phyloP scores from a whole-genome alignment of 2,888 invertebrate species.

The Blomia tropicalis region DNA sequence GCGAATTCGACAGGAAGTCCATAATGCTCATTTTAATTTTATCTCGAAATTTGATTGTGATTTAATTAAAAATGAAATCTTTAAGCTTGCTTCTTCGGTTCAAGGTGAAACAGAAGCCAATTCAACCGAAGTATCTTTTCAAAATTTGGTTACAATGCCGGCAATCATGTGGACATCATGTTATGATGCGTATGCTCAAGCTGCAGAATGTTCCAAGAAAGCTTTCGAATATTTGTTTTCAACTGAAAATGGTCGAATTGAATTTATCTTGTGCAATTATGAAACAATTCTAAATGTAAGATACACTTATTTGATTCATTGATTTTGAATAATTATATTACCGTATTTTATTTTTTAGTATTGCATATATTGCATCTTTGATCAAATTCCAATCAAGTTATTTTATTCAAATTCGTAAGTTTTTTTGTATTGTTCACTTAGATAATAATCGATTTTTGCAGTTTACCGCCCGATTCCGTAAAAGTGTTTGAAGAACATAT shows the following conservation, averaged over 20 bases:
- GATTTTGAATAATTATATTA: no score
- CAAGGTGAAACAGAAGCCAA: not conserved
- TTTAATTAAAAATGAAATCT: not conserved
- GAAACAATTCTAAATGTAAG: not conserved
- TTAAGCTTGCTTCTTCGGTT: not conserved
- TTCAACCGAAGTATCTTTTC: conserved; percentile 11
- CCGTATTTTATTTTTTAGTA: not conserved
- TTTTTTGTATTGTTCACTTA: not conserved
- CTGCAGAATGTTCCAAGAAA: not conserved
- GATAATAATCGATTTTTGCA: not conserved
- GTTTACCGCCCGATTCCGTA: not conserved
- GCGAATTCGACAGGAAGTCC: not conserved
- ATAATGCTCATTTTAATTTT: conserved; percentile 1
- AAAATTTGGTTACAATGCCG: conserved; percentile 2
- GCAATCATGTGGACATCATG: conserved; percentile 10
- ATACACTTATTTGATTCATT: not conserved
- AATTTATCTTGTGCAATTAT: not conserved
- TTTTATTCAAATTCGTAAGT: not conserved
- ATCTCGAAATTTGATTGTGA: not conserved
- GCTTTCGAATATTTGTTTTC: not conserved
- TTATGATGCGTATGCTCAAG: conserved; percentile 4
- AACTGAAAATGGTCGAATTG: not conserved
- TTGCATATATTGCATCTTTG: not conserved
- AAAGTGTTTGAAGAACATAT: conserved; percentile 14
- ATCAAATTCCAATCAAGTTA: conserved; percentile 11